Conservation (phyloP, 2,888 invertebrate genomes). For the Rhopalosiphum nymphaeae region DNA sequence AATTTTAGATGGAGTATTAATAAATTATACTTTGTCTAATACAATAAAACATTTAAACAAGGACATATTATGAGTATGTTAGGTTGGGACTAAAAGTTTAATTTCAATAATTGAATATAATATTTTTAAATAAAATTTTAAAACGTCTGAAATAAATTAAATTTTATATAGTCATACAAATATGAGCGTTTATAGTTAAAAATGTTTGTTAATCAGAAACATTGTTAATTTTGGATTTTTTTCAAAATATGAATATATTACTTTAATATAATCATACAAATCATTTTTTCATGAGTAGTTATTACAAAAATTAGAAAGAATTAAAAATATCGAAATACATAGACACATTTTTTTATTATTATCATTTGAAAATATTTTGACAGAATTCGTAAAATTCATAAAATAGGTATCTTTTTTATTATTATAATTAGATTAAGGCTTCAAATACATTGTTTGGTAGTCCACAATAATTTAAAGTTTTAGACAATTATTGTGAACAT, state of each 20-base stretch:
- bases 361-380: neutral
- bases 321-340: neutral
- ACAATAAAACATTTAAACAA: neutral
- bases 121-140: neutral
- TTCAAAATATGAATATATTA: neutral
- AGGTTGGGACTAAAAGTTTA: neutral
- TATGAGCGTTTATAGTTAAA: neutral
- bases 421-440: too few species aligned
- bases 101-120: neutral
- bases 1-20: neutral
- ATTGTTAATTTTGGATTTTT: neutral
- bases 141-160: neutral
- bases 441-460: too few species aligned
- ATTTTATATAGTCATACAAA: neutral
- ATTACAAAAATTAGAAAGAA: too few species aligned
- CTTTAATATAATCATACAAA: too few species aligned
- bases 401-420: too few species aligned
- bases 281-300: too few species aligned
- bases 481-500: too few species aligned
- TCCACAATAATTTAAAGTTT: too few species aligned
- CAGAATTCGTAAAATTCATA: neutral
- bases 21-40: neutral
- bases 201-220: neutral
- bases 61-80: neutral
- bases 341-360: neutral